Percentiles rank a stretch among this genome's conserved stretches.
These are phyloP conservation scores for Nomada goodeniana DNA, from an alignment of 2,888 invertebrate genomes.

Conservation along the genomic window DNA sequence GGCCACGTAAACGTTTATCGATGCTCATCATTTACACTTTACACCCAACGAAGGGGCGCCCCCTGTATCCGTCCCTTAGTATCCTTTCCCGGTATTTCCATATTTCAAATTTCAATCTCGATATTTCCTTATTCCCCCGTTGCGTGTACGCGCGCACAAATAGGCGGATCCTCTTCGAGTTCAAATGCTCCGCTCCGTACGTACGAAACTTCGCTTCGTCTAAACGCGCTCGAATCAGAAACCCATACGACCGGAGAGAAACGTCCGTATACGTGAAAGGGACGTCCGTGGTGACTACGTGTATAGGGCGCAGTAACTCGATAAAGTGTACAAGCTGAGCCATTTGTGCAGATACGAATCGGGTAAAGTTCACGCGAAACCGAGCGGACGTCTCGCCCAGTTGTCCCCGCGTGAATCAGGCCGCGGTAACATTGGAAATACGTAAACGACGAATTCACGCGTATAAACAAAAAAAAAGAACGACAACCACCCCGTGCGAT, in stretches of 20 bases:
- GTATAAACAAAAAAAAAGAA: no score
- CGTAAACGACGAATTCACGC: background rate
- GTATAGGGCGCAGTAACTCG: conserved; percentile 20
- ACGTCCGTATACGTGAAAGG: no score
- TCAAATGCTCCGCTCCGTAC: conserved; percentile 1
- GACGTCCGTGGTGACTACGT: background rate
- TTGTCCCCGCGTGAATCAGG: background rate
- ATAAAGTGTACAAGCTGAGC: conserved; percentile 34
- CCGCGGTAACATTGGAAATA: conserved; percentile 8
- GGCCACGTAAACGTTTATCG: conserved; percentile 19
- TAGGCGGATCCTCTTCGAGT: conserved; percentile 13
- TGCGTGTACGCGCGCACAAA: background rate
- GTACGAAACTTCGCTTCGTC: conserved; percentile 30
- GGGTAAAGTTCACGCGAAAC: background rate
- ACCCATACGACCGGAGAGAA: background rate
- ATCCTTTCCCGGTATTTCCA: conserved; percentile 73
- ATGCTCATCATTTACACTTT: conserved; percentile 47
- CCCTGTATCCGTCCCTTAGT: conserved; percentile 8
- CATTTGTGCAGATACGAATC: conserved; percentile 25
- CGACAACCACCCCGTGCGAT: no score
- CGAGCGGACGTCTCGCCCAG: background rate
- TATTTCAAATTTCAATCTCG: conserved; percentile 77
- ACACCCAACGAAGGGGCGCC: conserved; percentile 2
- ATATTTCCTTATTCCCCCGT: conserved; percentile 64
- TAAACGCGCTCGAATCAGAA: background rate